Evolutionary conservation across 1,140 invertebrate genomes (phyloP).

Genomic region (Zaprionus taronus): DNA sequence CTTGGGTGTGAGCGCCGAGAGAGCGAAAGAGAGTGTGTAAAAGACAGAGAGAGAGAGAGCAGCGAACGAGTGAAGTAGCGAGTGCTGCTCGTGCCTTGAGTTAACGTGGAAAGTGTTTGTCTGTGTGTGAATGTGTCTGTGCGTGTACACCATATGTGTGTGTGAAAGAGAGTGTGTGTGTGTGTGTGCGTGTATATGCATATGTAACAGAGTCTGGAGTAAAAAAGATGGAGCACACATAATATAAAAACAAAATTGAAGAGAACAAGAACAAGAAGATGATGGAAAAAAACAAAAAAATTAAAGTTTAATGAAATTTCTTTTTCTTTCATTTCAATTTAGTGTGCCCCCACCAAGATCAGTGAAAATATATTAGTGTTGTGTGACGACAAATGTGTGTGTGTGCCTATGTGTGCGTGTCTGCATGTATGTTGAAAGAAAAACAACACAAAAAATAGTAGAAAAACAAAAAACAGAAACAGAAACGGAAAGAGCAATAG

Average conservation of each 20-base stretch:
- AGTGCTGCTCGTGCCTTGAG: conserved; percentile 48
- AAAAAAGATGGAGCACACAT: conserved; percentile 53
- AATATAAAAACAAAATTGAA: conserved; percentile 53
- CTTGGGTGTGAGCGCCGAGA: conserved; percentile 55
- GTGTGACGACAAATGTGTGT: conserved; percentile 34
- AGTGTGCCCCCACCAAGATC: conserved; percentile 40
- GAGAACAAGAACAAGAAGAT: conserved; percentile 25
- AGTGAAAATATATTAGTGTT: conserved; percentile 48
- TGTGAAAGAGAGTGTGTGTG: conserved; percentile 1
- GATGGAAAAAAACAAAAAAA: conserved; percentile 14
- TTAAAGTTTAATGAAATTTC: conserved; percentile 7
- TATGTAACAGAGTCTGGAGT: conserved; percentile 49
- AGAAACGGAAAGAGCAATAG: conserved; percentile 27
- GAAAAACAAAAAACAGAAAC: conserved; percentile 32
- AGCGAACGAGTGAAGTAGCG: conserved; percentile 52
- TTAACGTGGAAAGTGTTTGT: conserved; percentile 54
- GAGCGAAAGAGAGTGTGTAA: conserved; percentile 19
- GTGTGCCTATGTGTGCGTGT: conserved; percentile 22
- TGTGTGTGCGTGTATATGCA: conserved; percentile 13
- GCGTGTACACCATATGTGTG: conserved; percentile 14
- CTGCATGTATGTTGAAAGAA: conserved; percentile 37
- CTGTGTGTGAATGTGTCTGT: conserved; percentile 24
- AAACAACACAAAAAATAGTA: conserved; percentile 37
- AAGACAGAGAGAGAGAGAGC: conserved; percentile 9
- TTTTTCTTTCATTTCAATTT: conserved; percentile 20